Conservation (phyloP, 1,140 invertebrate genomes). For the Leucophenga varia region DNA sequence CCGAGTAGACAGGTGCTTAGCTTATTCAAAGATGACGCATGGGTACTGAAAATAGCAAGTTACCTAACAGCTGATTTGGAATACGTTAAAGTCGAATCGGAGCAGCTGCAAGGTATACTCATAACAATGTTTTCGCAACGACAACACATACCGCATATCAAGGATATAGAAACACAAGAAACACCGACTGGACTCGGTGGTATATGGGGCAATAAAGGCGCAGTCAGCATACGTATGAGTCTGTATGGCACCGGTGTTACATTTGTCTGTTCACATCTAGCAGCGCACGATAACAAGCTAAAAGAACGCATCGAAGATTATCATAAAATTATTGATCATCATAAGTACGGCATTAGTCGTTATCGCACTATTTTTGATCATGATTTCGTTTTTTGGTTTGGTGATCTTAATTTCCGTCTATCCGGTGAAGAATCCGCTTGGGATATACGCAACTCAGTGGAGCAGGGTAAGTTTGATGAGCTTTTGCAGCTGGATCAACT, state of each 20-base stretch:
- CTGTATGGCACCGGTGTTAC: conserved; percentile 84
- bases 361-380: conserved; percentile 85
- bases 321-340: conserved; percentile 75
- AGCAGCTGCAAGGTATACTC: conserved; percentile 77
- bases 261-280: conserved; percentile 85
- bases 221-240: conserved; percentile 81
- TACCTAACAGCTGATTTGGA: conserved; percentile 58
- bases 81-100: conserved; percentile 76
- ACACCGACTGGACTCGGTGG: conserved; percentile 86
- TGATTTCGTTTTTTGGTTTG: conserved; percentile 95
- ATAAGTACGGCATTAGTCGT: conserved; percentile 68
- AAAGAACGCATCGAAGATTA: conserved; percentile 84
- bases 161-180: conserved; percentile 81
- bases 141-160: conserved; percentile 76
- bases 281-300: conserved; percentile 80
- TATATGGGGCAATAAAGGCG: conserved; percentile 86
- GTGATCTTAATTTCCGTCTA: conserved; percentile 91
- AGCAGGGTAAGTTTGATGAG: conserved; percentile 65
- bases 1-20: conserved; percentile 70
- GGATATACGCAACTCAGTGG: conserved; percentile 70
- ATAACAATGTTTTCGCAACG: conserved; percentile 74
- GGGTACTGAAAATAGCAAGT: conserved; percentile 71
- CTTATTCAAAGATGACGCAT: conserved; percentile 80
- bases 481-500: conserved; percentile 77
- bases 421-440: conserved; percentile 64